A percentile compares a stretch with the other conserved stretches of the same genome.
phyloP scores from a whole-genome alignment of 1,140 invertebrate species.

The Metopolophium dirhodum region DNA sequence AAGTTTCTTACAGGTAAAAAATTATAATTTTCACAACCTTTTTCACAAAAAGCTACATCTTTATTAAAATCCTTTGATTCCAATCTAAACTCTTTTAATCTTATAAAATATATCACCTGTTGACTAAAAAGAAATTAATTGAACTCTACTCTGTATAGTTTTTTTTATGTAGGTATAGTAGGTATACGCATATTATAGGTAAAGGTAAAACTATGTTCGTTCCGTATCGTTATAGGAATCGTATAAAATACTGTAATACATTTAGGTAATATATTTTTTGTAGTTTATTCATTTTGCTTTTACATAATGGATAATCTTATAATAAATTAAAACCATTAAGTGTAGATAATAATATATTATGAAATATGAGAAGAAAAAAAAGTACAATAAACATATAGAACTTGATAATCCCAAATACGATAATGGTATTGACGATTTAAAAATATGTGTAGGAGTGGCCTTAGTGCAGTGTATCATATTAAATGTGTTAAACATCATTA shows the following conservation, averaged over 20 bases:
- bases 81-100: neutral
- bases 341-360: neutral
- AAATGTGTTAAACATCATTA: neutral
- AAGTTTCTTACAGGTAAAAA: too few species aligned
- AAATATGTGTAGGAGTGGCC: neutral
- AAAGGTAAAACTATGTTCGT: neutral
- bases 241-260: neutral
- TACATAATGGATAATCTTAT: neutral
- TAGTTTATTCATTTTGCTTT: neutral
- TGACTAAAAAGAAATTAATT: neutral
- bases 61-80: neutral
- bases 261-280: neutral
- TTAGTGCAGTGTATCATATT: neutral
- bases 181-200: too few species aligned
- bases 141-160: neutral
- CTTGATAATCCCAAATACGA: neutral
- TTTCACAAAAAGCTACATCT: neutral
- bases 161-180: neutral
- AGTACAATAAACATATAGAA: neutral
- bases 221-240: neutral
- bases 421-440: neutral
- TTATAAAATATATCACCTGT: neutral
- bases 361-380: neutral
- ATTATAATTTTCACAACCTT: too few species aligned
- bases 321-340: neutral